Evolutionary conservation across 2,888 invertebrate species (phyloP).

Genomic region (Orthonychiurus folsomi): DNA sequence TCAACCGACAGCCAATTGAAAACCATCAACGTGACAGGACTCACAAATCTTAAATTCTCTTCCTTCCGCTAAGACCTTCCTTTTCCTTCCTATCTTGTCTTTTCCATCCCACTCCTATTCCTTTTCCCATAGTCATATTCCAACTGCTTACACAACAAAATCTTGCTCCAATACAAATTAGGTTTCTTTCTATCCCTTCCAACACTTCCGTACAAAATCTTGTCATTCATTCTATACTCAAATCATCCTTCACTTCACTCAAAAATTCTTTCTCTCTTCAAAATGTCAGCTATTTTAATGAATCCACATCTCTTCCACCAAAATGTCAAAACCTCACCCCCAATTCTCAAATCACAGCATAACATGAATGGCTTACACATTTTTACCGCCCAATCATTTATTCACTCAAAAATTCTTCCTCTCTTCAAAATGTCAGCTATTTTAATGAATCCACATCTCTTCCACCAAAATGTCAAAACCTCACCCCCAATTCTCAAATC

Average conservation of each 20-base stretch:
- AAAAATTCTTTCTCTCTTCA: too few relatives aligned
- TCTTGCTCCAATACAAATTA: conserved; percentile 27
- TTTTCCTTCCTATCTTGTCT: neutral
- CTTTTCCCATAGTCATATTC: conserved; percentile 10
- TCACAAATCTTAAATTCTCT: conserved; percentile 26
- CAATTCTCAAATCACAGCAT: too few relatives aligned
- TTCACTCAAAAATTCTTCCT: too few relatives aligned
- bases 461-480: too few relatives aligned
- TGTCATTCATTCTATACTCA: neutral
- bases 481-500: too few relatives aligned
- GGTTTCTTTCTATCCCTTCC: conserved; percentile 6
- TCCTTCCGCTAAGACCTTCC: neutral
- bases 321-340: too few relatives aligned
- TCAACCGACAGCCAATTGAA: conserved; percentile 40
- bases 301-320: too few relatives aligned
- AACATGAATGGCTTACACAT: too few relatives aligned
- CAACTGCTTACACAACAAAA: conserved; percentile 32
- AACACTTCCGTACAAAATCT: neutral
- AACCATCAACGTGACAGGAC: conserved; percentile 37
- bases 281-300: too few relatives aligned
- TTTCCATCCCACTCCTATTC: neutral
- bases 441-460: too few relatives aligned
- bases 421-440: too few relatives aligned
- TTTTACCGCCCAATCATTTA: too few relatives aligned
- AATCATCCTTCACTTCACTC: neutral